These are phyloP conservation scores for Drosophila fungiperda DNA, from an alignment of 2,888 invertebrate species.

Conservation along the genomic window DNA sequence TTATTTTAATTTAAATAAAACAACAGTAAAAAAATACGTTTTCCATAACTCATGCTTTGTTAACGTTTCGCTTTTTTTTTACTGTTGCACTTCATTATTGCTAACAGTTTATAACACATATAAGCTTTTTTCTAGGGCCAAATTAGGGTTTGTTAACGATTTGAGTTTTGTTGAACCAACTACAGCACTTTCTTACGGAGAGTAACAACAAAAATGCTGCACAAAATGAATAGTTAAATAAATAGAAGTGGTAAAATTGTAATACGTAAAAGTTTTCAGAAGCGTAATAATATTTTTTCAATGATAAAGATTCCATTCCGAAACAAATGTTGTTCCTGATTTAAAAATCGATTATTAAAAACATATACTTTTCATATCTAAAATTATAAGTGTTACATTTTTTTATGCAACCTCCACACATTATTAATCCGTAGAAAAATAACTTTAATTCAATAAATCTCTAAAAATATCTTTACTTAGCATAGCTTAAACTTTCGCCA, in stretches of 20 bases:
- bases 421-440: not conserved
- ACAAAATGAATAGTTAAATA: not conserved
- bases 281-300: not conserved
- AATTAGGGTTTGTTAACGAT: not conserved
- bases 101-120: slow-evolving; percentile 45
- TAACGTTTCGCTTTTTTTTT: slow-evolving; percentile 38
- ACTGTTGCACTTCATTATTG: slow-evolving; percentile 59
- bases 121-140: slow-evolving; percentile 10
- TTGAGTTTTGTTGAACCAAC: slow-evolving; percentile 44
- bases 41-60: slow-evolving; percentile 43
- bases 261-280: not conserved
- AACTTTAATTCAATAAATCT: not conserved
- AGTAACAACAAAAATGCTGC: slow-evolving; percentile 7
- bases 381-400: too few species aligned
- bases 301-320: not conserved
- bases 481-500: slow-evolving; percentile 18
- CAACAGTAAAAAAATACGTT: slow-evolving; percentile 39
- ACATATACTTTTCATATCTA: not conserved
- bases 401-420: not conserved
- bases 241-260: not conserved
- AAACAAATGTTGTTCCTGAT: not conserved
- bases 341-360: not conserved
- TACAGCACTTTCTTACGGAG: slow-evolving; percentile 22
- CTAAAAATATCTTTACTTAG: not conserved
- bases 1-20: slow-evolving; percentile 68